Base-by-base conservation (phyloP, 2,797 vertebrate species). In the Mormyrops boulengeri region DNA sequence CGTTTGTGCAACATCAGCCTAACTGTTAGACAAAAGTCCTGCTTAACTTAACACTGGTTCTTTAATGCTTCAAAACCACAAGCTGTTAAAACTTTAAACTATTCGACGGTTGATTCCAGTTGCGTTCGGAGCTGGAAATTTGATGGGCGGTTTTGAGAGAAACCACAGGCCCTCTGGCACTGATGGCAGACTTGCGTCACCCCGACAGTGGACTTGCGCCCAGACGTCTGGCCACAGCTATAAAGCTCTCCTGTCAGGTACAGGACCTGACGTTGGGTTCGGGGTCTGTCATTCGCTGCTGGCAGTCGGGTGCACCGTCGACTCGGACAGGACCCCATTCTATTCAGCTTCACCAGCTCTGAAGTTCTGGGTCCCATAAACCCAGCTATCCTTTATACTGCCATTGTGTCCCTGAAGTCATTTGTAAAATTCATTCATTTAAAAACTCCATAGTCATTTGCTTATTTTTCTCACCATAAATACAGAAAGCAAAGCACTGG, bases 391-490 rank as follows among this genome's bases (percentile, higher is more conserved):
- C 38, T 47, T 77, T 57, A 87, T 8, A 87, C 49, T 17, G 49
- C 84, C 26, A 49, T 44, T 62, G 17, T 19, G 17, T 41, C 22
- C 47, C 82, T 87, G 38, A 86, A 52, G 77, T 34, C 22, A 60
- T 87, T 69, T n/a, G 17, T 53, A 22, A 88, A 57, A 60, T 60
- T 41, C 17, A 34, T 62, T 41, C 17, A 53, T 88, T 49, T 77
- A 77, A 86, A 86, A 88, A 86, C 12, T 87, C 26, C 8, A 87
- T 11, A 89, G 30, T 53, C 85, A 73, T 87, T 77, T 80, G 7
- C 26, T 50, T 77, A 88, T 50, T 88, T 88, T 60, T 60, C 17
- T 53, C 38, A 52, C 26, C 2, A 50, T 5, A 50, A 34, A 47
- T 22, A 22, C 88, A 49, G n/a, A 77, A 41, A 50, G 14, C 86